Evolutionary conservation across 37 sponge, comb jelly and placozoan species (phyloP), one percentile per base, ranked within the genome.

Genomic region (Oscarella lobularis): DNA sequence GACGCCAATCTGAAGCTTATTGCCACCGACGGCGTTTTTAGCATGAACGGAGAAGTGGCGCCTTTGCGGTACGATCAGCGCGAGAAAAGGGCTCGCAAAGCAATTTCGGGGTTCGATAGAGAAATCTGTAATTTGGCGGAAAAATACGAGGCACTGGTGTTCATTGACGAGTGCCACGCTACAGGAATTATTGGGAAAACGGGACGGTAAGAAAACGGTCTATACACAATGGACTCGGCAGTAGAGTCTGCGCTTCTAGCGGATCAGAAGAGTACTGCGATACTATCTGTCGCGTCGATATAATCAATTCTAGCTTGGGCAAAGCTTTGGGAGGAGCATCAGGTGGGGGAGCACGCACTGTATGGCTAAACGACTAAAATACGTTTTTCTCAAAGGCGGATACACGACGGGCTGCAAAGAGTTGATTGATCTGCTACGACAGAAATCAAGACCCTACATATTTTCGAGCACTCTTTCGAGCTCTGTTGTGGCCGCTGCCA

Each of bases 11-110:
- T 85, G 74, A 39, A 85, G 67, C 39, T 96, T 69, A 90, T 96
- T 72, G 94, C 91, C n/a, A 89, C 94, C 5, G 98, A 96, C 74
- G 98, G 98, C 2, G 98, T 86, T n/a, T 96, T 96, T 48, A 93
- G 94, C 65, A 96, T 96, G 98, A 94, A 96, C 80, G 98, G 98
- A 0, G 88, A 87, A 38, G 77, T 96, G 2, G 76, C 93, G 0
- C 97, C 92, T n/a, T 83, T 96, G 35, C 66, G 54, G 83, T 79
- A 79, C 2, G 33, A 41, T 77, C 20, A 20, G 60, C 9, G 14
- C 60, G 20, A 14, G 14, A n/a, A 70, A 35, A 70, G 14, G 27
- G 14, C 37, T 70, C 20, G 14, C 32, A 14, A 14, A 29, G 14
- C 73, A 35, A 20, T 35, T 35, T 14, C 20, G 14, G 20, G 27